Base-by-base conservation (phyloP, 2,113 vertebrate genomes). In the Limnothrissa miodon region DNA sequence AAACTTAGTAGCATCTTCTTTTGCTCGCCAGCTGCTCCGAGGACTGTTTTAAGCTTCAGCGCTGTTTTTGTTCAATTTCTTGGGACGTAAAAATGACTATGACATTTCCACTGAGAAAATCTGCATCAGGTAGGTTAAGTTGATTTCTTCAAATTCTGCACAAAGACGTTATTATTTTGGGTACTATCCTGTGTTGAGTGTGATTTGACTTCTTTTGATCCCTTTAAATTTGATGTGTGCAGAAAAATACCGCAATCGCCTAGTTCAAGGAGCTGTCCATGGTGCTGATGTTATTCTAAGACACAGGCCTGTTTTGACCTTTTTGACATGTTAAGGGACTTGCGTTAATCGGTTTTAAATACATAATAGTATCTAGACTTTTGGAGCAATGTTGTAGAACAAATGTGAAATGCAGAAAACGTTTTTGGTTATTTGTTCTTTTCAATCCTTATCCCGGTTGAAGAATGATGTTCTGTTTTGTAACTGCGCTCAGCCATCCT, bases 91-190 rank as follows among this genome's bases (percentile, higher is more conserved):
- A 81, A 87, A 92, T 92, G 87, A 92, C 89, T 36, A 98, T 98
- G 97, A 96, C 96, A 94, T 97, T 99, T 92, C 96, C 96, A 39
- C 90, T 99, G 90, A 96, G 96, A 89, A 99, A 97, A 93, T 96
- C 96, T 0, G 95, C 95, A 82, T 99, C 97, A 96, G 97, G 97
- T 99, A 99, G 92, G 97, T 89, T 93, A 85, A 23, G 59, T 74
- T 46, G 70, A 78, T 70, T 15, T 29, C 70, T 66, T 82, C 78
- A 10, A 51, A 11, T 42, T 80, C 33, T 33, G 17, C 13, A 56
- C 13, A 11, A 78, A 2, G 36, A 25, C 29, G 59, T 45, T 80
- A 45, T 21, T 51, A 6, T n/a, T 39, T 0, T 42, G 45, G 7
- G 23, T 33, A 10, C 21, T 23, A 23, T 42, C n/a, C 42, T 10